Evolutionary conservation across 1,140 invertebrate species (phyloP), one percentile per base, ranked within the genome.

Genomic region (Apocrypta bakeri): DNA sequence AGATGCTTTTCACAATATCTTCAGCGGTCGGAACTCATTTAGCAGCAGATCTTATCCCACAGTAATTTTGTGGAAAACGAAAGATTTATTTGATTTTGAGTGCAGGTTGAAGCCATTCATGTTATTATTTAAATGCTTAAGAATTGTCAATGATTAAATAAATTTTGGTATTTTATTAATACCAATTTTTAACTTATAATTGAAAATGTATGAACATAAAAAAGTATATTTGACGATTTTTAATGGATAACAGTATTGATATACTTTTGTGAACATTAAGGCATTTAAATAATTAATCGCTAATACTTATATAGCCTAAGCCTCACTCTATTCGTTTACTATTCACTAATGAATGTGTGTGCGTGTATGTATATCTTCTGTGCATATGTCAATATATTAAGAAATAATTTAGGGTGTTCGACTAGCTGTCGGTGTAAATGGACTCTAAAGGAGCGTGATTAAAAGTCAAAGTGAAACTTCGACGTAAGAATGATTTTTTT

Each of bases 351-450:
- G 24, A 66, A 29, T 66, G 8, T 29, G 63, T 66, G 27, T 66
- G 27, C 42, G 56, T 76, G 73, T 48, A 76, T 63, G n/a, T n/a
- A 63, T 74, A 61, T 77, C 14, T 9, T 37, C 29, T 78, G 14
- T 63, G 56, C 74, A 64, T 17, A 17, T 33, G 29, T 61, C 29
- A n/a, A 64, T 66, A 29, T 27, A 14, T 78, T 42, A 9, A 8
- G 42, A 61, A 78, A 68, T 63, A n/a, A 68, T 78, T 66, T 14
- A n/a, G 48, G 27, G 74, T 17, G 6, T 76, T 76, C 74, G 29
- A 25, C 42, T 76, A 76, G 56, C 74, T 31, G 48, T 68, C 75
- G 29, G n/a, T 78, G 75, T 40, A 78, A 78, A 78, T 68, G 75
- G 24, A 78, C 63, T 66, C 61, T 40, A 66, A 78, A 78, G 21